Conservation (phyloP, 2,797 vertebrate genomes). For the Pogonophryne albipinna region DNA sequence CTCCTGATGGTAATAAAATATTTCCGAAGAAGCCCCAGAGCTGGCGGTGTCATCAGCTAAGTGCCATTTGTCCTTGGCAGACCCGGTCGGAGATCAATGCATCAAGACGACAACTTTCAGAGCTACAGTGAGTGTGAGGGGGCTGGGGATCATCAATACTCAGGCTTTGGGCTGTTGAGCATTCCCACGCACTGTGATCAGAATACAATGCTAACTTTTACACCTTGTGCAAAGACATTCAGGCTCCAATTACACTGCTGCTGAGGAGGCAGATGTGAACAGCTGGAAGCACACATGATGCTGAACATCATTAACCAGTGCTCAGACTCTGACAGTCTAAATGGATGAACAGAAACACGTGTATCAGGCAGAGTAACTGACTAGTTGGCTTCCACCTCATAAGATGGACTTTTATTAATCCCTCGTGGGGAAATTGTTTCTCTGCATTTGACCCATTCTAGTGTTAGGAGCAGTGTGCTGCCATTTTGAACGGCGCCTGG, state of each 20-base stretch:
- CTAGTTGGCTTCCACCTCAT: slow-evolving; percentile 15
- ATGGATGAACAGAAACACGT: slow-evolving; percentile 52
- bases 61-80: slow-evolving; percentile 79
- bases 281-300: slow-evolving; percentile 67
- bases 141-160: slow-evolving; percentile 54
- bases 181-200: slow-evolving; percentile 56
- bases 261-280: slow-evolving; percentile 71
- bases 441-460: too few relatives aligned
- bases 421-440: too few relatives aligned
- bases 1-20: slow-evolving; percentile 66
- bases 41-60: slow-evolving; percentile 80
- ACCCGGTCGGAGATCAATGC: slow-evolving; percentile 60
- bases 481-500: too few relatives aligned
- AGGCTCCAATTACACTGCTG: slow-evolving; percentile 59
- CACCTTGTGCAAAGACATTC: slow-evolving; percentile 40
- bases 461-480: too few relatives aligned
- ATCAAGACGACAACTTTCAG: slow-evolving; percentile 68
- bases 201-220: slow-evolving; percentile 51
- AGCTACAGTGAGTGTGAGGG: slow-evolving; percentile 48
- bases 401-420: too few relatives aligned
- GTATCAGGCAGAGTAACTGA: slow-evolving; percentile 29
- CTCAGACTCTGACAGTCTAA: slow-evolving; percentile 59
- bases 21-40: slow-evolving; percentile 62
- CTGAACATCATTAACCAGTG: slow-evolving; percentile 64
- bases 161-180: slow-evolving; percentile 41